A percentile compares a stretch with the other conserved stretches of the same genome.
phyloP scores from a whole-genome alignment of 2,113 vertebrate species.

The Genyomyrus donnyi region DNA sequence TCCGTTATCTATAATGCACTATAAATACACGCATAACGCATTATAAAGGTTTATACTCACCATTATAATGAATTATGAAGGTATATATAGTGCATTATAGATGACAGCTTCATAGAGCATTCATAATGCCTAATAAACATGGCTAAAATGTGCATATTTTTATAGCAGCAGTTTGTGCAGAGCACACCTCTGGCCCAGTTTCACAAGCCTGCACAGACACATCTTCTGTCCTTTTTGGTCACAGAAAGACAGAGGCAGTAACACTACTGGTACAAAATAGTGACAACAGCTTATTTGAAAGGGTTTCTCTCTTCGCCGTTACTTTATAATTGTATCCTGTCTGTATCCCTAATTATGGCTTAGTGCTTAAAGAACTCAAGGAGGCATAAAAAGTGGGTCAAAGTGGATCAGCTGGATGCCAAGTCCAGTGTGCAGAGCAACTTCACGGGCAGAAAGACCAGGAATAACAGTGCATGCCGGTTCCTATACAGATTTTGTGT shows the following conservation, averaged over 20 bases:
- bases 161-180: not conserved
- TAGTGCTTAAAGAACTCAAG: not conserved
- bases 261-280: not conserved
- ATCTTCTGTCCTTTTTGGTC: not conserved
- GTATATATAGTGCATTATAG: not conserved
- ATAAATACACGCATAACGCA: not conserved
- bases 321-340: slow-evolving; percentile 8
- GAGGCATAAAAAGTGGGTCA: slow-evolving; percentile 2
- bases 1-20: not conserved
- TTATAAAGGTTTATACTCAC: not conserved
- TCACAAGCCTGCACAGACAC: not conserved
- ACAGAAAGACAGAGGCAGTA: not conserved
- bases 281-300: not conserved
- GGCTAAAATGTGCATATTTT: not conserved
- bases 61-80: not conserved
- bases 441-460: not conserved
- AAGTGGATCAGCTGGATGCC: not conserved
- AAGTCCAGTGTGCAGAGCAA: not conserved
- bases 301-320: not conserved
- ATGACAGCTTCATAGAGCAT: not conserved
- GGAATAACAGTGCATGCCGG: not conserved
- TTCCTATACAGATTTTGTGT: not conserved
- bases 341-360: slow-evolving; percentile 9
- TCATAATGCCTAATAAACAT: no score
- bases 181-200: not conserved